phyloP scores from a whole-genome alignment of 2,113 vertebrate species.

The Malurus alboscapulatus region DNA sequence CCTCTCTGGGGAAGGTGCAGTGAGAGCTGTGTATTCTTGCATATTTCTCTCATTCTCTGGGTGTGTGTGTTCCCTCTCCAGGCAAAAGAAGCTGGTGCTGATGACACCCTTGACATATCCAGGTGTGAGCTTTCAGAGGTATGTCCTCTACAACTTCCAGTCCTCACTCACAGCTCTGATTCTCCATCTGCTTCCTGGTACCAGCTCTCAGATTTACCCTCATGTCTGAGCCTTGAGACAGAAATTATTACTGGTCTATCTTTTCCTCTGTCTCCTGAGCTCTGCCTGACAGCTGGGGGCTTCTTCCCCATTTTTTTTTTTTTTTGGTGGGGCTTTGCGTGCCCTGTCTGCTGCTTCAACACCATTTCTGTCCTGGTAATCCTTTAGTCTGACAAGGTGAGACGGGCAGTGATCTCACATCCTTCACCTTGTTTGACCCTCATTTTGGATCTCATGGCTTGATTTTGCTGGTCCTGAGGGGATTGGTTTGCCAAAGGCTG shows the following conservation, averaged over 20 bases:
- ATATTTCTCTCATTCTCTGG: neutral
- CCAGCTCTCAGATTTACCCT: neutral
- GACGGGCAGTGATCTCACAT: neutral
- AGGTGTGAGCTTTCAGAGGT: constrained; percentile 92
- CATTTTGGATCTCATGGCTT: neutral
- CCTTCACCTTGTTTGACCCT: neutral
- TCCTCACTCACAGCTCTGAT: neutral
- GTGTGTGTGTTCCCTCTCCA: constrained; percentile 28
- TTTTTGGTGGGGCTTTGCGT: neutral
- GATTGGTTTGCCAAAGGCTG: neutral
- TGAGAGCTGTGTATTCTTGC: neutral
- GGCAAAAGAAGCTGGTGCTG: constrained; percentile 93
- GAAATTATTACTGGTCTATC: neutral
- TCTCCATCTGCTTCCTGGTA: neutral
- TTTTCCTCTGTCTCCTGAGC: neutral
- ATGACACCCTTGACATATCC: constrained; percentile 91
- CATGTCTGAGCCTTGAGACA: neutral
- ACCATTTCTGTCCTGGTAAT: neutral
- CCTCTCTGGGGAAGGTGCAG: neutral
- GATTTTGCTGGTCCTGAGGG: neutral
- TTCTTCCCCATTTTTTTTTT: neutral
- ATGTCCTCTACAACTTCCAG: neutral
- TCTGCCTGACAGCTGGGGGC: neutral
- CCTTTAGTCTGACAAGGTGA: neutral
- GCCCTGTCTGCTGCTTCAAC: neutral